Evolutionary conservation across 2,113 vertebrate species (phyloP).

Genomic region (Heterotis niloticus): DNA sequence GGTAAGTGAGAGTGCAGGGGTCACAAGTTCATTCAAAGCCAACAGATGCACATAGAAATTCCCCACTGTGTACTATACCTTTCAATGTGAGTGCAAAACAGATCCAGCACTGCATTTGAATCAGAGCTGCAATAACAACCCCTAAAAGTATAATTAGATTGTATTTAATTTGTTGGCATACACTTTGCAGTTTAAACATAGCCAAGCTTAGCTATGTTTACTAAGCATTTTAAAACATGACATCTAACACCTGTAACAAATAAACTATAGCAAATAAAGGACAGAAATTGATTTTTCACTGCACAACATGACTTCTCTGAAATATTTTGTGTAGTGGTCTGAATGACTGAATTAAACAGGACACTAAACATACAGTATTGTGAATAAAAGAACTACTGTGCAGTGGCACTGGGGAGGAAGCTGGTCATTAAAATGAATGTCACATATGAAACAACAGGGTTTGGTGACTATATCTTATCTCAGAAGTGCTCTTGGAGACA

Average conservation of each 20-base stretch:
- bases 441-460: too few species aligned
- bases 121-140: background rate
- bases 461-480: too few species aligned
- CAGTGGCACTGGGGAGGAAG: too few species aligned
- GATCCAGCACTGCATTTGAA: background rate
- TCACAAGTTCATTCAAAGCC: background rate
- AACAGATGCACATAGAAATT: conserved; percentile 13
- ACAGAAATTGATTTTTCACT: too few species aligned
- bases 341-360: too few species aligned
- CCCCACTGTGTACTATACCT: background rate
- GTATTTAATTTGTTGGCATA: background rate
- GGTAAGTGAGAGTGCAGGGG: background rate
- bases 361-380: too few species aligned
- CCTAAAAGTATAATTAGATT: background rate
- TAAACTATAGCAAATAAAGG: background rate
- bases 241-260: conserved; percentile 24
- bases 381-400: too few species aligned
- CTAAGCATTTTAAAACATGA: conserved; percentile 31
- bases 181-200: background rate
- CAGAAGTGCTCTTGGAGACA: too few species aligned
- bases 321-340: too few species aligned
- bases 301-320: too few species aligned
- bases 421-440: too few species aligned
- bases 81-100: background rate
- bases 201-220: conserved; percentile 36